Conservation (phyloP, 1,140 invertebrate species). For the Zophobas morio region DNA sequence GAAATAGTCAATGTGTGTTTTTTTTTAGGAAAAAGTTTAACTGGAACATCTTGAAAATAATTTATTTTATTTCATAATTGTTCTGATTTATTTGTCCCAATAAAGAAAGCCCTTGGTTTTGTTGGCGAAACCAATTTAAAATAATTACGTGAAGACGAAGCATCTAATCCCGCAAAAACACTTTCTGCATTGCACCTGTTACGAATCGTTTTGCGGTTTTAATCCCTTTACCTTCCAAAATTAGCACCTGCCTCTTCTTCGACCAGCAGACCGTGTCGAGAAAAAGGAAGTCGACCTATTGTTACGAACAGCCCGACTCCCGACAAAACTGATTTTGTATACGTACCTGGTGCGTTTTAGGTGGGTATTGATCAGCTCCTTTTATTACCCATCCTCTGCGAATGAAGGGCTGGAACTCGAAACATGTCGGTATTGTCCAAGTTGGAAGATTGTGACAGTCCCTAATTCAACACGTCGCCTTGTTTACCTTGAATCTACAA, state of each 20-base stretch:
- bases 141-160: not conserved
- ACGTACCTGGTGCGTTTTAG: conserved; percentile 30
- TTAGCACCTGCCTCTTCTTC: conserved; percentile 9
- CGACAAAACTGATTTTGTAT: conserved; percentile 30
- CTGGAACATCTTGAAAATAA: no score
- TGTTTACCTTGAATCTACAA: conserved; percentile 17
- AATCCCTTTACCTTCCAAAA: conserved; percentile 8
- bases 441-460: not conserved
- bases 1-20: no score
- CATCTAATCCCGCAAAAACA: not conserved
- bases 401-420: not conserved
- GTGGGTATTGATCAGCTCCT: conserved; percentile 16
- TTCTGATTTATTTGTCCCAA: no score
- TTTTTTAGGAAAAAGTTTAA: no score
- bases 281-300: conserved; percentile 26
- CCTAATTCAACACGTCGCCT: not conserved
- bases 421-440: not conserved
- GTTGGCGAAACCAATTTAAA: no score
- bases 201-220: conserved; percentile 2
- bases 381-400: not conserved
- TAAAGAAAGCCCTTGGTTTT: no score
- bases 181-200: conserved; percentile 14
- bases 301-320: not conserved
- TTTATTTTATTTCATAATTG: no score
- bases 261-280: conserved; percentile 9